Base-by-base conservation (phyloP, 2,888 invertebrate genomes). In the Pteria penguin region DNA sequence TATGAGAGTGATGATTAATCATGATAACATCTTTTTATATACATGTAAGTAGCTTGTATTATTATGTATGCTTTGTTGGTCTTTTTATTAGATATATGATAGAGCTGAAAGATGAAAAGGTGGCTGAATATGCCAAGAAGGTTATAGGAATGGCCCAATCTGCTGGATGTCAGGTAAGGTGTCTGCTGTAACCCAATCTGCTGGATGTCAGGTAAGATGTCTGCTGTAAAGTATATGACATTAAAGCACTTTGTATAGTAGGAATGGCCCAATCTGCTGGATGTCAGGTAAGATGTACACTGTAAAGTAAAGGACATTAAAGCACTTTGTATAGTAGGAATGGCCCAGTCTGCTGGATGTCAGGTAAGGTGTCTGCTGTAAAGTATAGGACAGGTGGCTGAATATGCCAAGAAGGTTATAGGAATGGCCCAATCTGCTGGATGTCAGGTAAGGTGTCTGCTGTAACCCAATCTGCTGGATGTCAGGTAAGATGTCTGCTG, bases 31-130 rank as follows among this genome's bases (percentile, higher is more conserved):
- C 1, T 61, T 11, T 32, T 4, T 61, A 14, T 18, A 22, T 32
- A 0, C 2, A 31, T 14, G 32, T 31, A 0, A 36, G 14, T 14
- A 4, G 26, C 1, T 45, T 29, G 1, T 61, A 8, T 11, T 1
- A 36, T 33, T 66, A 1, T 55, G 61, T 31, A 65, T 69, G 26
- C 63, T 31, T 76, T 71, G n/a, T n/a, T n/a, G n/a, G n/a, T n/a
- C n/a, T n/a, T n/a, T n/a, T n/a, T n/a, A n/a, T 45, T 79, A 90
- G 90, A 67, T 90, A 89, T 71, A 90, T 91, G 90, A 67, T 91
- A 57, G 89, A 90, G 72, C 70, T 91, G 68, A 88, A 88, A 62
- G 78, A 83, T 55, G 88, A 90, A 36, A 84, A 89, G 57, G 84
- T 84, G 27, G 75, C 84, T 45, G 84, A 89, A 73, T 91, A 86